Evolutionary conservation across 2,888 invertebrate genomes (phyloP).

Genomic region (Drosophila buzzatii): DNA sequence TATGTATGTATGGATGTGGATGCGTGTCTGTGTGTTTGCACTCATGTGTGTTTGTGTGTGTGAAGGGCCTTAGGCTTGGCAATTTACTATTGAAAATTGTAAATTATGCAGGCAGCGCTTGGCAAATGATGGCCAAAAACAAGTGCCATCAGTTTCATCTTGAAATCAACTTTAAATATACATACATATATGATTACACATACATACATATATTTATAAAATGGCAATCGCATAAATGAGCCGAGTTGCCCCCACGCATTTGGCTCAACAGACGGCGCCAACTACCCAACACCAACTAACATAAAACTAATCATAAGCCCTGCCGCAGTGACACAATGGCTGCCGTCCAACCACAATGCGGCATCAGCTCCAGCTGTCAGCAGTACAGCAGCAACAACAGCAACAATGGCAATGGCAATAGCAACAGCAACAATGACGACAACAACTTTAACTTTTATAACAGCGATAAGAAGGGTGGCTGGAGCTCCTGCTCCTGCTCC

Average conservation of each 20-base stretch:
- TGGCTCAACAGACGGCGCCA: constrained; percentile 16
- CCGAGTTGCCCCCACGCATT: neutral
- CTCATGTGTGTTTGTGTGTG: constrained; percentile 6
- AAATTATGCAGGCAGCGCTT: constrained; percentile 10
- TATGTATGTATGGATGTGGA: neutral
- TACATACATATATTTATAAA: neutral
- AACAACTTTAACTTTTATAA: constrained; percentile 16
- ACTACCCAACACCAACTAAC: constrained; percentile 26
- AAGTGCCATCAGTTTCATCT: constrained; percentile 18
- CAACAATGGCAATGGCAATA: constrained; percentile 2
- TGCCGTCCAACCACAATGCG: constrained; percentile 21
- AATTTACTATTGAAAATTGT: constrained; percentile 20
- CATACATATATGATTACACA: neutral
- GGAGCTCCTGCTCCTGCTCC: neutral
- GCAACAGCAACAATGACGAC: neutral
- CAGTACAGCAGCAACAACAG: constrained; percentile 7
- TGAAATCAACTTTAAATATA: constrained; percentile 5
- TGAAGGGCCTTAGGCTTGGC: constrained; percentile 16
- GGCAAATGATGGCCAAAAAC: constrained; percentile 10
- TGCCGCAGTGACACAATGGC: constrained; percentile 21
- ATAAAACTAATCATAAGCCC: constrained; percentile 31
- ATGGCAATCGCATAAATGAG: constrained; percentile 4
- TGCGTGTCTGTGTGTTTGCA: neutral
- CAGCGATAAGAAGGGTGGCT: constrained; percentile 16
- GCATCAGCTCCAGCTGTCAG: constrained; percentile 25